A percentile compares a stretch with the other conserved stretches of the same genome.
These are phyloP conservation scores for Clinocottus analis DNA, from an alignment of 2,113 vertebrate genomes.

Conservation along the genomic window DNA sequence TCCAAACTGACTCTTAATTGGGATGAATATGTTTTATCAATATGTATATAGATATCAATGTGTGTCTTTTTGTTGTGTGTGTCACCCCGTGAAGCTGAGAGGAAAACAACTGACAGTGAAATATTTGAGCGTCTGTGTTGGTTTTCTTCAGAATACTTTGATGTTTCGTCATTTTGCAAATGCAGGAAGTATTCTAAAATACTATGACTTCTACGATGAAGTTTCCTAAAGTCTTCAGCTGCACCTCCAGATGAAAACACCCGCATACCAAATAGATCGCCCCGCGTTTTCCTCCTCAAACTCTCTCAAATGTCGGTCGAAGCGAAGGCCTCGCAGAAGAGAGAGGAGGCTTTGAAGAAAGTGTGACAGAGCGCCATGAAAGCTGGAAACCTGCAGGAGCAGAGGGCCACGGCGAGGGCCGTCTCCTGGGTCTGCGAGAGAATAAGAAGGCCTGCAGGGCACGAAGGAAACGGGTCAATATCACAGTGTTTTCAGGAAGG, in stretches of 20 bases:
- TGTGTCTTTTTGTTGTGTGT: too few species aligned
- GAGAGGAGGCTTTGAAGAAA: constrained; percentile 33
- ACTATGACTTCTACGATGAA: not conserved
- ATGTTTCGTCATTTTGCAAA: not conserved
- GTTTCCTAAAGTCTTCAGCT: not conserved
- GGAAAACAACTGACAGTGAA: not conserved
- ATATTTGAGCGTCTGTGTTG: not conserved
- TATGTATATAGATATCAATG: too few species aligned
- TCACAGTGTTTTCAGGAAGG: constrained; percentile 73
- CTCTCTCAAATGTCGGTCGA: constrained; percentile 27
- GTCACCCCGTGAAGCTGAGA: not conserved
- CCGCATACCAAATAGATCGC: not conserved
- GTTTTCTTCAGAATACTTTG: not conserved
- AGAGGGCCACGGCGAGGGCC: constrained; percentile 63
- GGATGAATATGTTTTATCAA: too few species aligned
- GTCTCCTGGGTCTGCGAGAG: constrained; percentile 72
- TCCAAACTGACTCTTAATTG: too few species aligned
- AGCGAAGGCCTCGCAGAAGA: constrained; percentile 27
- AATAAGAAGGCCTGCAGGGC: constrained; percentile 73
- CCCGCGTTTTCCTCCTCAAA: constrained; percentile 15
- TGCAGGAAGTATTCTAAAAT: constrained; percentile 5
- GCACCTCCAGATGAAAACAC: constrained; percentile 11
- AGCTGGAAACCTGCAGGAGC: constrained; percentile 55
- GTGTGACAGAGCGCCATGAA: constrained; percentile 53
- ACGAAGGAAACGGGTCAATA: constrained; percentile 83